Conservation (phyloP, 53 echinoderm and acorn worm species). For the Echinometra lucunter region DNA sequence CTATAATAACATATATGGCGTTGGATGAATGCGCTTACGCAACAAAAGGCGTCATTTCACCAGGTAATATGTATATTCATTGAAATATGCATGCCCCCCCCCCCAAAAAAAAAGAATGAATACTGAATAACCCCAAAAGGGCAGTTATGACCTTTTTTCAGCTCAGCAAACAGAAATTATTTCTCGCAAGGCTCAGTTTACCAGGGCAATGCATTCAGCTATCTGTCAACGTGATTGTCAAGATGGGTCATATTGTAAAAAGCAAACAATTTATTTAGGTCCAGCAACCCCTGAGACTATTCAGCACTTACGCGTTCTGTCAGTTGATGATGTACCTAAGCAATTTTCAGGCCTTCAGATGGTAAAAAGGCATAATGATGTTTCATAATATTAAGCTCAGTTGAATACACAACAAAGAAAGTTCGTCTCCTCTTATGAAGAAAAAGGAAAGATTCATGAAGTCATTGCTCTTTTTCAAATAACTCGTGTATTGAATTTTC, state of each 20-base stretch:
- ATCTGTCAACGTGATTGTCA: background rate
- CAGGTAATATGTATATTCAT: too few relatives aligned
- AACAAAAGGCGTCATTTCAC: too few relatives aligned
- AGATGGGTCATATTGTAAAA: slow-evolving; percentile 11
- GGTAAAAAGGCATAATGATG: background rate
- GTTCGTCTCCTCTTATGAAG: background rate
- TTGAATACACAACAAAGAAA: background rate
- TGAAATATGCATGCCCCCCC: background rate
- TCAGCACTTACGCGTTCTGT: background rate
- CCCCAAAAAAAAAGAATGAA: background rate
- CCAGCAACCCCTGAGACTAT: background rate
- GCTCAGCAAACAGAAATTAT: background rate
- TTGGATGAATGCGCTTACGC: too few relatives aligned
- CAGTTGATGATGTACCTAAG: background rate
- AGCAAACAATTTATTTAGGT: slow-evolving; percentile 26
- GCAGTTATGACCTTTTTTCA: background rate
- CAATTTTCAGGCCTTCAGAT: background rate
- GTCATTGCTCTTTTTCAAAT: too few relatives aligned
- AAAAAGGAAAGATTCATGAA: background rate
- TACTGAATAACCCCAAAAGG: background rate
- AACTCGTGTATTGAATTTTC: too few relatives aligned
- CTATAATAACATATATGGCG: too few relatives aligned
- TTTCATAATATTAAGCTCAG: background rate
- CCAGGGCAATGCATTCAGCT: background rate
- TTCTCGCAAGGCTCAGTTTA: background rate